Percentiles rank a stretch among this genome's conserved stretches.
Evolutionary conservation across 1,140 invertebrate species (phyloP).

Genomic region (Drosophila mayri): DNA sequence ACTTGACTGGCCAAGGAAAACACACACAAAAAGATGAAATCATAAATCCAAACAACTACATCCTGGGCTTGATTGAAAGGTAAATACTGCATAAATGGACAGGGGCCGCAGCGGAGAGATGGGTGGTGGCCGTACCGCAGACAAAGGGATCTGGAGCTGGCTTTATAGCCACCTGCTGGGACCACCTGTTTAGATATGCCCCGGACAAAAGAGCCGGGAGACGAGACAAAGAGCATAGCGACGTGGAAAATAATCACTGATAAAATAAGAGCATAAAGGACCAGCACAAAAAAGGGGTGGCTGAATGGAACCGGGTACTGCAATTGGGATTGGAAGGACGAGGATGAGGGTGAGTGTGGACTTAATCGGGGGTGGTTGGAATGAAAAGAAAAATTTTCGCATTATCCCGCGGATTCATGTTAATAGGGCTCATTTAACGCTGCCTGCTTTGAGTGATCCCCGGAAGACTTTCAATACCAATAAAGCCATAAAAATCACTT

Average conservation of each 20-base stretch:
- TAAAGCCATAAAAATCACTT: slow-evolving; percentile 45
- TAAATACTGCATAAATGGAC: slow-evolving; percentile 61
- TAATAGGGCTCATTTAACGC: slow-evolving; percentile 80
- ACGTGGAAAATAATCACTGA: slow-evolving; percentile 83
- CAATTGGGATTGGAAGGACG: not conserved
- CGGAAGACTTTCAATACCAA: slow-evolving; percentile 31
- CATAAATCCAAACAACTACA: slow-evolving; percentile 60
- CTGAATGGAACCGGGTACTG: slow-evolving; percentile 1
- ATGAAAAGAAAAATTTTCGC: slow-evolving; percentile 68
- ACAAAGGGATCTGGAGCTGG: slow-evolving; percentile 47
- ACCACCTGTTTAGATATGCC: slow-evolving; percentile 80
- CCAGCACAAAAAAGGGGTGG: slow-evolving; percentile 49
- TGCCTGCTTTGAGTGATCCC: slow-evolving; percentile 20
- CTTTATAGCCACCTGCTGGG: slow-evolving; percentile 70
- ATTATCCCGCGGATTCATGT: slow-evolving; percentile 55
- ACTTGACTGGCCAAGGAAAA: slow-evolving; percentile 57
- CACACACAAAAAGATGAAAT: slow-evolving; percentile 44
- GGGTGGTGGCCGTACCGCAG: slow-evolving; percentile 5
- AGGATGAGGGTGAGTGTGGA: not conserved
- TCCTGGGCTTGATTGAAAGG: slow-evolving; percentile 73
- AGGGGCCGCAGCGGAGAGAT: not conserved
- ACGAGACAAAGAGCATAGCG: slow-evolving; percentile 72
- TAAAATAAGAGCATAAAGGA: slow-evolving; percentile 75
- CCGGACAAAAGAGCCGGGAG: slow-evolving; percentile 55
- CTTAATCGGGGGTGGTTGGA: slow-evolving; percentile 19